Base-by-base conservation (phyloP, 2,888 invertebrate species). In the Apamea crenata region DNA sequence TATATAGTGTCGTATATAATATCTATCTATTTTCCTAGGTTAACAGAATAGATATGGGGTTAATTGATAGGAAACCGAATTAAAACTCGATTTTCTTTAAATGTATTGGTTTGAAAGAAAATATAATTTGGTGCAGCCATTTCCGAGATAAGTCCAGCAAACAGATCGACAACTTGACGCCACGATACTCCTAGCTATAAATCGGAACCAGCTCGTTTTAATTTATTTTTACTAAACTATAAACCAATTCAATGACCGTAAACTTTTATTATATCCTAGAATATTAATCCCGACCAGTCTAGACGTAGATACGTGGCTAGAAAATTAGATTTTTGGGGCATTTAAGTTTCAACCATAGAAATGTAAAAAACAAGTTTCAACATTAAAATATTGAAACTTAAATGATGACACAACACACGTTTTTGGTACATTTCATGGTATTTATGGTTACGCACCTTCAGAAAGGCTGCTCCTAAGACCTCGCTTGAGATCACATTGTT, bases 141-240 rank as follows among this genome's bases (percentile, higher is more conserved):
- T 63, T 56, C 12, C 14, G 16, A 53, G 12, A 53, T 59, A 75
- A 56, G 12, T 14, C 50, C 61, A 69, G 29, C 25, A 56, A 59
- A 68, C 2, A 18, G 3, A 59, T 36, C 50, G 47, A 82, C 56
- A 29, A 61, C 25, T 59, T 21, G n/a, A 65, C 66, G 36, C 32
- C 40, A 12, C 29, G 47, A 14, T 59, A 10, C 47, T 53, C 21
- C 18, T 40, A 44, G 59, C 56, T 16, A 25, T 56, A 76, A 80
- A 70, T 61, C 61, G 29, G 61, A 71, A 81, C 47, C 32, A 14
- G n/a, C 21, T 76, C 61, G 16, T 67, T 74, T 81, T 44, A 74
- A 63, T 80, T 63, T 67, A 71, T 47, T 77, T 80, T 84, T 74
- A 74, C n/a, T 65, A 61, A 71, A 32, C 63, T n/a, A 71, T 81